Conservation (phyloP, 2,113 vertebrate species). For the Lagopus leucura region DNA sequence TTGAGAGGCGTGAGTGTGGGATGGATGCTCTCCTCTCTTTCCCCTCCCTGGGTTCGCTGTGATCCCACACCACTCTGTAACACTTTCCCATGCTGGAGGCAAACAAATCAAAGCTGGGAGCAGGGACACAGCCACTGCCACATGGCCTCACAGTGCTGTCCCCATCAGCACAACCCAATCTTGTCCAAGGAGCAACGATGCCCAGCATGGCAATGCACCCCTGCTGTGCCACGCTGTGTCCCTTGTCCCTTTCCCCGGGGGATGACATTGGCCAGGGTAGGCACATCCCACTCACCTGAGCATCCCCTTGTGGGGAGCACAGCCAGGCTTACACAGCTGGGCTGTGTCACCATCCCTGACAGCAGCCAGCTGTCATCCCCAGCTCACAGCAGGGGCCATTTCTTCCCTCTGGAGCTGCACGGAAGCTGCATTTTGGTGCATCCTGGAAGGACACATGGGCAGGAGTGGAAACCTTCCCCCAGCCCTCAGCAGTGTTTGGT, state of each 20-base stretch:
- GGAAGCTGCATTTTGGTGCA: background rate
- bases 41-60: background rate
- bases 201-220: background rate
- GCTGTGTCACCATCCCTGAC: fast-evolving
- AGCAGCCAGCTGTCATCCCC: background rate
- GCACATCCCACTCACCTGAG: background rate
- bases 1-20: background rate
- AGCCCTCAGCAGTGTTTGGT: background rate
- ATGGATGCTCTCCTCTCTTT: background rate
- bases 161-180: background rate
- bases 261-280: background rate
- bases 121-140: background rate
- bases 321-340: slow-evolving; percentile 51
- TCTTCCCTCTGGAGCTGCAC: background rate
- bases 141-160: fast-evolving
- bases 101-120: background rate
- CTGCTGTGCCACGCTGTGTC: background rate
- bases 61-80: background rate
- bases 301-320: background rate
- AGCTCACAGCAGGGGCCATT: background rate
- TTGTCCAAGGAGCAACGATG: background rate
- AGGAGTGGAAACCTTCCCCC: background rate
- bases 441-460: too few relatives aligned
- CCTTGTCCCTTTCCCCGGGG: background rate
- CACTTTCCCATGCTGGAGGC: background rate